Percentiles rank a stretch among this genome's conserved stretches.
phyloP scores from a whole-genome alignment of 2,113 vertebrate species.

The Azemiops feae region DNA sequence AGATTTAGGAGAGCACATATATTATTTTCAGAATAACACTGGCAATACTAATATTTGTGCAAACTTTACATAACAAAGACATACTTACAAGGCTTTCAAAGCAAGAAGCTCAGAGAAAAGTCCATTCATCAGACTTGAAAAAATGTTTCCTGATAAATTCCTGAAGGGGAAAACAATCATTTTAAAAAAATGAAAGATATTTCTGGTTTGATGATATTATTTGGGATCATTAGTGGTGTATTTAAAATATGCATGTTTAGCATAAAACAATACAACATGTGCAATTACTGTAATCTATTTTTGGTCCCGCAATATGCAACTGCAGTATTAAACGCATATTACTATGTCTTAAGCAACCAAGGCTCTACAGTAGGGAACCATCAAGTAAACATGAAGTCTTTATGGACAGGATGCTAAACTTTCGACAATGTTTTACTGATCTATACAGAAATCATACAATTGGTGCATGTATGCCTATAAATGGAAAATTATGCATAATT shows the following conservation, averaged over 20 bases:
- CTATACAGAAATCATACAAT: not conserved
- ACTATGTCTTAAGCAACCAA: not conserved
- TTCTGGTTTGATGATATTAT: not conserved
- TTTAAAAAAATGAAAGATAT: slow-evolving; percentile 8
- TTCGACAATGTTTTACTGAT: not conserved
- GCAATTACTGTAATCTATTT: not conserved
- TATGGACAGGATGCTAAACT: not conserved
- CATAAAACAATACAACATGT: not conserved
- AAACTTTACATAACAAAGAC: not conserved
- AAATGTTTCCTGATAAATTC: slow-evolving; percentile 90
- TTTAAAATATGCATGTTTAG: not conserved
- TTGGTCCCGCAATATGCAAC: not conserved
- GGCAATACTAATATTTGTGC: not conserved
- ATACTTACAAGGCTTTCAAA: slow-evolving; percentile 85
- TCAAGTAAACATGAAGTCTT: not conserved
- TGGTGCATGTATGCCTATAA: too few species aligned
- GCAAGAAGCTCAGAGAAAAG: slow-evolving; percentile 81
- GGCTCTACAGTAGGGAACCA: not conserved
- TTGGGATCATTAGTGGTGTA: not conserved
- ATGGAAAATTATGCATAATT: not conserved
- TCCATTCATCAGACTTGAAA: slow-evolving; percentile 81
- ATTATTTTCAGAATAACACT: not conserved
- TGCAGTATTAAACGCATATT: not conserved
- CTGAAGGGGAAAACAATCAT: slow-evolving; percentile 55
- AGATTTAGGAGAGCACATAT: not conserved